A percentile compares a stretch with the other conserved stretches of the same genome.
Evolutionary conservation across 2,888 invertebrate genomes (phyloP).

Genomic region (Caenorhabditis becei): DNA sequence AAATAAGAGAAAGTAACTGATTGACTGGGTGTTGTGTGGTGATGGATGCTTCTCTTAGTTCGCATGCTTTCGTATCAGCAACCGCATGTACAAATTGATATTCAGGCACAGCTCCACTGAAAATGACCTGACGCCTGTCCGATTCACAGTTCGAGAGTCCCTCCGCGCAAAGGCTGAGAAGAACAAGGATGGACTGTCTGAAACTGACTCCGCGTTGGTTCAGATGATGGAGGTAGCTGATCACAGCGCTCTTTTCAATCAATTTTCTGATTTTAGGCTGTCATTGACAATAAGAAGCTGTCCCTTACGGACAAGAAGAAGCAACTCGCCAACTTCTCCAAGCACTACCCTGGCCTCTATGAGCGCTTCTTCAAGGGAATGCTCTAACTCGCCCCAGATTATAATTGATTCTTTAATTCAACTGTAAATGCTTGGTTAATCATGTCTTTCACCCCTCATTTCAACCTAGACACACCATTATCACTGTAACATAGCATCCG

Average conservation of each 20-base stretch:
- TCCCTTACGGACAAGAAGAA: constrained; percentile 51
- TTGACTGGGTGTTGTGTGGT: neutral
- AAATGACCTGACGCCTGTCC: constrained; percentile 41
- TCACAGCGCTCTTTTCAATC: neutral
- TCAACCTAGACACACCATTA: too few relatives aligned
- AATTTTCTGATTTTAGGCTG: constrained; percentile 23
- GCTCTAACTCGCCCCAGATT: constrained; percentile 5
- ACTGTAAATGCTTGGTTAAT: constrained; percentile 10
- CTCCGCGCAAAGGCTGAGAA: constrained; percentile 22
- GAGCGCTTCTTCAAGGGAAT: constrained; percentile 42
- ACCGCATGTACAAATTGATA: neutral
- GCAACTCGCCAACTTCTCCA: constrained; percentile 37
- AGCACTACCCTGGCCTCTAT: constrained; percentile 44
- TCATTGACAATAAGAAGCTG: constrained; percentile 44
- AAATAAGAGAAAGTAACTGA: constrained; percentile 43
- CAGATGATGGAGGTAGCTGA: constrained; percentile 47
- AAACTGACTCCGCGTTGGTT: constrained; percentile 43
- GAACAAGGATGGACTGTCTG: constrained; percentile 12
- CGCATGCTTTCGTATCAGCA: constrained; percentile 12
- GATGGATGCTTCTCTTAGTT: constrained; percentile 35
- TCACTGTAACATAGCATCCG: neutral
- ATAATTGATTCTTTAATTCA: neutral
- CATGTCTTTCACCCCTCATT: neutral
- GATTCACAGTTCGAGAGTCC: constrained; percentile 37
- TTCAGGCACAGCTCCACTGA: constrained; percentile 24